These are phyloP conservation scores for Drosophila kanapiae DNA, from an alignment of 1,140 invertebrate species.

Conservation along the genomic window DNA sequence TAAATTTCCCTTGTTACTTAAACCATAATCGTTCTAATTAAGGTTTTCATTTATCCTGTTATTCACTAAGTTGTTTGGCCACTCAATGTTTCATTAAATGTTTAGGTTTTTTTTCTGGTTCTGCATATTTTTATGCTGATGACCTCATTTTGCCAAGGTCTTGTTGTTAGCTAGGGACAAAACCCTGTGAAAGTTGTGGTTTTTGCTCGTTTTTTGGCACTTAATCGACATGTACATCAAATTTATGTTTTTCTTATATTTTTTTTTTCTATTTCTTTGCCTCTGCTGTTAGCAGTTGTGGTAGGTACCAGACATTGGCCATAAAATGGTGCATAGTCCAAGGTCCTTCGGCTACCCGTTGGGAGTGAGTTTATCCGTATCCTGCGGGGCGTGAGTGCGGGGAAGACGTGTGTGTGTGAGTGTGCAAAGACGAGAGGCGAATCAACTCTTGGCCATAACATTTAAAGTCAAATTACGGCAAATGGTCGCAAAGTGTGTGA, in stretches of 20 bases:
- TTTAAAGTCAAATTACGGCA: conserved; percentile 84
- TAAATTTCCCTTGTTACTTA: background rate
- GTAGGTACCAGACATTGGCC: conserved; percentile 68
- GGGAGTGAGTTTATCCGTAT: background rate
- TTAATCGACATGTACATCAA: conserved; percentile 81
- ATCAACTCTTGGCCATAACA: conserved; percentile 72
- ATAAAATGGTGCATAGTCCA: conserved; percentile 64
- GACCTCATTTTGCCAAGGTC: conserved; percentile 61
- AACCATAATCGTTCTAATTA: background rate
- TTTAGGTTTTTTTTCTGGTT: conserved; percentile 24
- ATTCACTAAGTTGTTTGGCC: background rate
- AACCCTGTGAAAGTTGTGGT: conserved; percentile 30
- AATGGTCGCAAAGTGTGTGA: conserved; percentile 84
- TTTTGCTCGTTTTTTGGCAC: conserved; percentile 61
- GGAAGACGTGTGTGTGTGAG: background rate
- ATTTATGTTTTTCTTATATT: conserved; percentile 66
- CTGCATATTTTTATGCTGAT: conserved; percentile 23
- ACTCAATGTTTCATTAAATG: background rate
- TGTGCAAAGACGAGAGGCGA: conserved; percentile 24
- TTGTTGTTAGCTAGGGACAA: background rate
- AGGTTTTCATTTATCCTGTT: background rate
- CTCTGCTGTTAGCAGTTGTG: conserved; percentile 30
- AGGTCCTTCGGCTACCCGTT: conserved; percentile 36
- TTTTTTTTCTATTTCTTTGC: conserved; percentile 15
- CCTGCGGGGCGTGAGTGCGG: background rate